Evolutionary conservation across 2,888 invertebrate genomes (phyloP).

Genomic region (Ganaspis brasiliensis): DNA sequence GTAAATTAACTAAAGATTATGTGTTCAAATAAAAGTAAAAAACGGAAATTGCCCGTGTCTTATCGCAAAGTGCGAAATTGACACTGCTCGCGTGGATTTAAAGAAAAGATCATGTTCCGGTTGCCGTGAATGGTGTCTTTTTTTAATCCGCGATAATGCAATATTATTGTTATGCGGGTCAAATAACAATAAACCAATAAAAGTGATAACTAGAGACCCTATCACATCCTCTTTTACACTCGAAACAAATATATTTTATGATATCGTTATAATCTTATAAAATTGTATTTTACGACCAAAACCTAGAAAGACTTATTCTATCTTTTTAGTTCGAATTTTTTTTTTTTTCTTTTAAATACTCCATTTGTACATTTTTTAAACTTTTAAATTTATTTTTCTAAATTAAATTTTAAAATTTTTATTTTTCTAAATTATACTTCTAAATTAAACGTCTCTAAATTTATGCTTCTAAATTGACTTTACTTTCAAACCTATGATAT

Average conservation of each 20-base stretch:
- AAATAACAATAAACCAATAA: conserved; percentile 61
- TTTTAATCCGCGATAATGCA: conserved; percentile 55
- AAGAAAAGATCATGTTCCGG: conserved; percentile 58
- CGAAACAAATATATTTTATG: conserved; percentile 61
- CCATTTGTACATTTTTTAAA: no score
- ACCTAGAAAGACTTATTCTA: no score
- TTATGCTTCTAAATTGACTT: no score
- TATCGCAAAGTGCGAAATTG: conserved; percentile 42
- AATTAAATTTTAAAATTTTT: no score
- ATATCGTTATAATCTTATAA: conserved; percentile 55
- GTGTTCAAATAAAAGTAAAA: conserved; percentile 27
- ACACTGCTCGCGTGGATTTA: conserved; percentile 54
- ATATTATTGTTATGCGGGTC: conserved; percentile 60
- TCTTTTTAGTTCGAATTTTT: not conserved
- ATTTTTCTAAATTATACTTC: no score
- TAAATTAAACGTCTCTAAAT: no score
- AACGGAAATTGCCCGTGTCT: conserved; percentile 15
- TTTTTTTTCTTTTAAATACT: no score
- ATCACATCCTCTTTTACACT: conserved; percentile 71
- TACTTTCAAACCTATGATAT: no score
- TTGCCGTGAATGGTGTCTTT: conserved; percentile 38
- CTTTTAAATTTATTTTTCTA: no score
- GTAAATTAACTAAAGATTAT: conserved; percentile 33
- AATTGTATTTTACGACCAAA: not conserved
- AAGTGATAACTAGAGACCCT: conserved; percentile 66